Conservation (phyloP, 2,888 invertebrate species). For the Drosophila atroscutellata region DNA sequence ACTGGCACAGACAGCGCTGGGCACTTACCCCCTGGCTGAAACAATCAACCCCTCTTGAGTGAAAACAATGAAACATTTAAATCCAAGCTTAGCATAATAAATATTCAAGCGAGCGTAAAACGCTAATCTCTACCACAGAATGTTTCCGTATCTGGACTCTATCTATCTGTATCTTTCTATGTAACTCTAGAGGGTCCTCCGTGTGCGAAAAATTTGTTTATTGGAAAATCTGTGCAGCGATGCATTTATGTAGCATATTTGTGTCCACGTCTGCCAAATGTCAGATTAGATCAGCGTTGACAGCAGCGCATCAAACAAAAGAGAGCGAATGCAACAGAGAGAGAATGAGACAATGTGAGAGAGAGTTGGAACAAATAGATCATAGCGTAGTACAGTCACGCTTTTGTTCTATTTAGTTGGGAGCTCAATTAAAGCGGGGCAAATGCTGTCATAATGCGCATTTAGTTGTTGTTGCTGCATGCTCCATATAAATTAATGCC, state of each 20-base stretch:
- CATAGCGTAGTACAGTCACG: conserved; percentile 56
- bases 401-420: conserved; percentile 22
- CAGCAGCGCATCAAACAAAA: conserved; percentile 36
- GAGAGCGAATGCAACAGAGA: conserved; percentile 8
- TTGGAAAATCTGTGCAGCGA: conserved; percentile 76
- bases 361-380: conserved; percentile 13
- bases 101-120: conserved; percentile 85
- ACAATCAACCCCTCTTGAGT: conserved; percentile 71
- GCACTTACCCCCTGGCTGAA: conserved; percentile 36
- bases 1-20: conserved; percentile 29
- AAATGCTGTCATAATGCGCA: conserved; percentile 74
- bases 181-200: conserved; percentile 46
- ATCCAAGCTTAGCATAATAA: conserved; percentile 81
- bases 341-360: conserved; percentile 7
- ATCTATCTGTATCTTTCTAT: conserved; percentile 25
- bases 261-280: conserved; percentile 62
- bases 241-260: conserved; percentile 47
- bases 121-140: conserved; percentile 82
- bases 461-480: conserved; percentile 56
- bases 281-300: conserved; percentile 78
- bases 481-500: conserved; percentile 70
- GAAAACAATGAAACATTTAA: conserved; percentile 71
- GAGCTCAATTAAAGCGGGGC: conserved; percentile 63
- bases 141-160: conserved; percentile 38
- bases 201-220: conserved; percentile 69